Base-by-base conservation (phyloP, 2,797 vertebrate species). In the Aeoliscus strigatus region DNA sequence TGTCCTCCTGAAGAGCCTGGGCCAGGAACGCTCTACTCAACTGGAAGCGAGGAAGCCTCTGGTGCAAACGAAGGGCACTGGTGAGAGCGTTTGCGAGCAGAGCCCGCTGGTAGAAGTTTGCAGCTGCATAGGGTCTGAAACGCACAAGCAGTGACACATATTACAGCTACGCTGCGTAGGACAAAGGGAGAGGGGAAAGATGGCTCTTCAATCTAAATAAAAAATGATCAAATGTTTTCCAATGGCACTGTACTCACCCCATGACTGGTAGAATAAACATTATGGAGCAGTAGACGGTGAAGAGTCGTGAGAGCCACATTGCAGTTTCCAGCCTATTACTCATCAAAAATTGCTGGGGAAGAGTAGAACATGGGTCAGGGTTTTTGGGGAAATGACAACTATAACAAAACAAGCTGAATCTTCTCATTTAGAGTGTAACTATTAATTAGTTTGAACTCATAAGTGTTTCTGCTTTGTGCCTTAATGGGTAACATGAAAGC, bases 241-340 rank as follows among this genome's bases (percentile, higher is more conserved):
- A 39, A 3, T 1, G 10, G 9, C 5, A 15, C 6, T 2, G 15
- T 76, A 94, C 94, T 75, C 86, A 99, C 96, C 96, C 94, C 64
- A 99, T 80, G 64, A 98, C 75, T 58, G 94, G 96, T 46, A 99
- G 86, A 60, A 99, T 94, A 79, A 99, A 99, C 87, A 99, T 89
- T 63, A 94, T 84, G 1, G 96, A 98, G 77, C 94, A 98, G 81
- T 97, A 97, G 62, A 99, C 92, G 0, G 96, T 98, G 83, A 98
- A 97, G 66, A 97, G 84, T 4, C 95, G 90, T 26, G 94, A 98
- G 62, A 99, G 89, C 96, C 95, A 99, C 96, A 99, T 99, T 5
- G 93, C 93, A 1, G 94, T 94, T 77, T 99, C 96, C 83, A 99
- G 72, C 66, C 98, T 98, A 77, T 96, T 98, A 61, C 86, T 87